phyloP scores from a whole-genome alignment of 2,113 vertebrate genomes.

The Pimephales promelas region DNA sequence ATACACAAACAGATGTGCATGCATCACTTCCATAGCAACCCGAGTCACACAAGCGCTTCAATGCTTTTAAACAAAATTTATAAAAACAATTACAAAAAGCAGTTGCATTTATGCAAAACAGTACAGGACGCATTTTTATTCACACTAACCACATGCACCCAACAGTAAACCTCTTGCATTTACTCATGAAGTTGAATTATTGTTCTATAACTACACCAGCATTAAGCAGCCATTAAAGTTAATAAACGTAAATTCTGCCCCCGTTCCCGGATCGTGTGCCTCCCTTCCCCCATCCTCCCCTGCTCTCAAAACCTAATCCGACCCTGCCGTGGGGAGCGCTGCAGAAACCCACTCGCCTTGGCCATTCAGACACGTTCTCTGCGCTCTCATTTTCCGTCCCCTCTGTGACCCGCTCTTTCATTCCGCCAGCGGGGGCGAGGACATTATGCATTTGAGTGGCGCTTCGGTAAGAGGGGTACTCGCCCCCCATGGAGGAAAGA shows the following conservation, averaged over 20 bases:
- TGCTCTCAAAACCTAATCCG: slow-evolving; percentile 29
- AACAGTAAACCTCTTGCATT: not conserved
- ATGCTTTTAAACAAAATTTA: slow-evolving; percentile 35
- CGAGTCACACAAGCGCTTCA: slow-evolving; percentile 34
- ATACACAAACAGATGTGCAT: slow-evolving; percentile 32
- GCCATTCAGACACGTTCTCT: slow-evolving; percentile 45
- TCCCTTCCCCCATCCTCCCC: slow-evolving; percentile 7
- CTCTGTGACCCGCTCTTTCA: slow-evolving; percentile 51
- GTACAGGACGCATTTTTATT: not conserved
- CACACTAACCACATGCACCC: not conserved
- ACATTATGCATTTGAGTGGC: slow-evolving; percentile 45
- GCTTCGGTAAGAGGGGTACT: slow-evolving; percentile 34
- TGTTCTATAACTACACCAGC: slow-evolving; percentile 8
- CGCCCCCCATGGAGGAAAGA: slow-evolving; percentile 41
- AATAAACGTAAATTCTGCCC: slow-evolving; percentile 5
- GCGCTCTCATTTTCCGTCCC: slow-evolving; percentile 51
- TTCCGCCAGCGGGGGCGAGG: slow-evolving; percentile 29
- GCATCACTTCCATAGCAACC: slow-evolving; percentile 60
- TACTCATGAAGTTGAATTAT: slow-evolving; percentile 14
- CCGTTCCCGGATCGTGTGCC: slow-evolving; percentile 9
- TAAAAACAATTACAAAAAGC: not conserved
- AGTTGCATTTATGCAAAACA: slow-evolving; percentile 1
- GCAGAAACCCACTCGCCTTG: slow-evolving; percentile 33
- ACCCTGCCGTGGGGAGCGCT: slow-evolving; percentile 34
- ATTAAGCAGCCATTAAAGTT: slow-evolving; percentile 35